phyloP scores from a whole-genome alignment of 2,797 vertebrate genomes.

The Onychomys arenicola region DNA sequence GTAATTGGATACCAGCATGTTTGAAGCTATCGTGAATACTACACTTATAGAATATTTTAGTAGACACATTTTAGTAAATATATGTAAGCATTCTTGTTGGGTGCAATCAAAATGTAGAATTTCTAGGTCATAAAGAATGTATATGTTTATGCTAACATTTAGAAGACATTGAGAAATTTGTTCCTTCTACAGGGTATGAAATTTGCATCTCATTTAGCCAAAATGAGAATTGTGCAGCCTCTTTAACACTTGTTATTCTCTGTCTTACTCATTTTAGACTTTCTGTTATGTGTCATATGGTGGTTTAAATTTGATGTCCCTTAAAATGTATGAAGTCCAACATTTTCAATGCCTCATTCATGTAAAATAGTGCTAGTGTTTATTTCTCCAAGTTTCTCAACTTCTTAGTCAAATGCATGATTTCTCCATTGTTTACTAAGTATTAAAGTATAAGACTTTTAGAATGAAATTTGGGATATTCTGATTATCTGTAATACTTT shows the following conservation, averaged over 20 bases:
- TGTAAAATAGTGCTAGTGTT: not conserved
- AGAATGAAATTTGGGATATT: not conserved
- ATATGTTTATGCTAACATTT: not conserved
- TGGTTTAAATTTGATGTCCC: not conserved
- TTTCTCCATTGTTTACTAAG: not conserved
- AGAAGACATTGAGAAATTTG: not conserved
- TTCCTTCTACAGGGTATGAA: not conserved
- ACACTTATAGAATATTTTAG: not conserved
- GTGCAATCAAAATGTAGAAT: not conserved
- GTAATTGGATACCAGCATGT: not conserved
- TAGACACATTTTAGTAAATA: conserved; percentile 7
- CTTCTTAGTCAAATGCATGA: not conserved
- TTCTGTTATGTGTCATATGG: not conserved
- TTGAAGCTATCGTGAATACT: not conserved
- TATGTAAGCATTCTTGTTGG: conserved; percentile 2
- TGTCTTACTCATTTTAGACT: not conserved
- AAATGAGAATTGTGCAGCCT: not conserved
- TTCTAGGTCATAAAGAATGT: not conserved
- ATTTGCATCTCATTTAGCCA: not conserved
- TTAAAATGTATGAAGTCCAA: not conserved
- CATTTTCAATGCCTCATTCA: not conserved
- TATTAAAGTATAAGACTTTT: not conserved
- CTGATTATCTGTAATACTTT: not conserved
- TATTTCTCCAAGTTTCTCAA: not conserved
- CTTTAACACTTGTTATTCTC: not conserved